Evolutionary conservation across 2,888 invertebrate genomes (phyloP), one percentile per base, ranked within the genome.

Genomic region (Cheilosia soror): DNA sequence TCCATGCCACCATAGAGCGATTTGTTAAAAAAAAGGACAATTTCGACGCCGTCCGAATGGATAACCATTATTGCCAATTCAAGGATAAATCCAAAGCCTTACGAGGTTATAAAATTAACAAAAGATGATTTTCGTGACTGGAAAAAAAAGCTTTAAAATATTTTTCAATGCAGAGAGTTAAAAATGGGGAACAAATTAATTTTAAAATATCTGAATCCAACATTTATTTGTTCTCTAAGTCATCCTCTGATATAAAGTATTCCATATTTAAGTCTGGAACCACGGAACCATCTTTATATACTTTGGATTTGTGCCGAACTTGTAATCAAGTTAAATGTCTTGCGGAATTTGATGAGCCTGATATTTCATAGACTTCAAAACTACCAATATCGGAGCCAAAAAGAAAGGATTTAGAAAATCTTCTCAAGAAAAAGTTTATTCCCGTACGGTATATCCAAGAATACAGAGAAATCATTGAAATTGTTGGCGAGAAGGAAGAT

Each of bases 1-100:
- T 63, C 4, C 33, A 63, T 63, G 33, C 63, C 25, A 63, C 49
- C 15, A 62, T 62, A 62, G 31, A 62, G 62, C 47, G 49, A 63
- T 47, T 63, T 42, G 40, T 60, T 42, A 31, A 55, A 62, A 62
- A 62, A 44, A 62, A 44, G 27, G 15, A 62, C 29, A 62, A 62
- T 62, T 62, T 44, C 44, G 62, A 62, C 44, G n/a, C 44, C 44
- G 42, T 7, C 62, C 13, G 62, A 62, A 44, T 44, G 62, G 62
- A 42, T 62, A 42, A 44, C 44, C 42, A 40, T 44, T 29, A 62
- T 62, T 44, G 40, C 44, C n/a, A 62, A 62, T 62, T 65, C 51
- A 65, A 63, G 47, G 25, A 51, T 65, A 51, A 51, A 51, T 51
- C 51, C 49, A 31, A 49, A 13, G 33, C 49, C 63, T 63, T 63